phyloP scores from a whole-genome alignment of 2,797 vertebrate species.

The Brachymystax lenok region DNA sequence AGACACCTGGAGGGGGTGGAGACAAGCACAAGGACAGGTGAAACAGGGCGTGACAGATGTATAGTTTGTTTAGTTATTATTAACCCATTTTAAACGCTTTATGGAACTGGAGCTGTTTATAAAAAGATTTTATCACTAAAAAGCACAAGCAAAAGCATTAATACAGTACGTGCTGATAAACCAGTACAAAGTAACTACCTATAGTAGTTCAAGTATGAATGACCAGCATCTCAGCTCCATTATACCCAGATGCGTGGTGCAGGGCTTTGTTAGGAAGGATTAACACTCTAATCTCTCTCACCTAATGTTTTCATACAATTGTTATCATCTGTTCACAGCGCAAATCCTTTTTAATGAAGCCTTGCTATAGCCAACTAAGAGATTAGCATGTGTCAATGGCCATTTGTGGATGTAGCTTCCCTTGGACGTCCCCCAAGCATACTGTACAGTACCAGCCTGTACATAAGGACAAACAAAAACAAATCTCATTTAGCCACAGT shows the following conservation, averaged over 20 bases:
- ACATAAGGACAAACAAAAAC: not conserved
- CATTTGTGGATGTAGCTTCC: slow-evolving; percentile 20
- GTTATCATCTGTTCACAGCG: slow-evolving; percentile 54
- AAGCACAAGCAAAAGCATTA: not conserved
- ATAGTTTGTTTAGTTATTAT: not conserved
- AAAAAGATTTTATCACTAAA: not conserved
- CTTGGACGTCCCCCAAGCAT: slow-evolving; percentile 14
- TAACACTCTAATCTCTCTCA: slow-evolving; percentile 51
- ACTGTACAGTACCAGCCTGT: not conserved
- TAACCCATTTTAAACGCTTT: not conserved
- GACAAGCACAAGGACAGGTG: no score
- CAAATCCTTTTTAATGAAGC: slow-evolving; percentile 48
- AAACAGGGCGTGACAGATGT: no score
- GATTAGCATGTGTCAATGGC: slow-evolving; percentile 44
- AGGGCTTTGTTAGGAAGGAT: slow-evolving; percentile 19
- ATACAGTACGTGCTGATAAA: not conserved
- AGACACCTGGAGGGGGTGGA: no score
- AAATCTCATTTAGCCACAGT: slow-evolving; percentile 8
- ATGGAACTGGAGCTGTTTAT: not conserved
- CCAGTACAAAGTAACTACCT: not conserved
- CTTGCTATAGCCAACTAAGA: slow-evolving; percentile 43
- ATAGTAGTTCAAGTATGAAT: not conserved
- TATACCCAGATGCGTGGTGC: slow-evolving; percentile 41
- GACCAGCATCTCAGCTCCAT: slow-evolving; percentile 9
- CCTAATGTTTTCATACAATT: slow-evolving; percentile 63